Base-by-base conservation (phyloP, 1,140 invertebrate species). In the Caenorhabditis inopinata region DNA sequence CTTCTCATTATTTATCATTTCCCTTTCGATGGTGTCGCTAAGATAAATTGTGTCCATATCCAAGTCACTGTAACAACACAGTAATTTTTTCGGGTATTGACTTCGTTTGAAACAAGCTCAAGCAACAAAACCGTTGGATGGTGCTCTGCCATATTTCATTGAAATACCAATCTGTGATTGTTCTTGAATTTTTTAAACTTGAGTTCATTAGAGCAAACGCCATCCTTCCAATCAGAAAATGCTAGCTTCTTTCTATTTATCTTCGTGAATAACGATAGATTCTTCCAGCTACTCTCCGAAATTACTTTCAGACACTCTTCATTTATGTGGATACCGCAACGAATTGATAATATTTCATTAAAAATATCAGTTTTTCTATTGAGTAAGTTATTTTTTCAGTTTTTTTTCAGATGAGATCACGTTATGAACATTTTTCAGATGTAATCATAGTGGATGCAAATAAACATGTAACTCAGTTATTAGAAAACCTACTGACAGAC, bases 401-500 rank as follows among this genome's bases (percentile, higher is more conserved):
- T 3, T n/a, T n/a, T n/a, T n/a, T n/a, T n/a, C n/a, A n/a, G n/a
- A n/a, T n/a, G n/a, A n/a, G n/a, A n/a, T n/a, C n/a, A n/a, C n/a
- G n/a, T n/a, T n/a, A n/a, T n/a, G n/a, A n/a, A n/a, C 27, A 21
- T 38, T n/a, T 68, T 68, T 21, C 58, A 68, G 58, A 68, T 42
- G 12, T 68, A 21, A 1, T 68, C 29, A 18, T 32, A 0, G n/a
- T 68, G 7, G 5, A 25, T 12, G 58, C 58, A 11, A 68, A 68
- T 32, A 68, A 68, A 68, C 58, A 68, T 38, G 32, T 38, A 11
- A 21, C 58, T 35, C 49, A 76, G 47, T 32, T 81, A 27, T 58
- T 77, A 25, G 80, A 81, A 68, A 78, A 81, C 23, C 53, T 81
- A 5, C 53, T 81, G 0, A 80, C 74, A 1, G 74, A 81, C 18